Percentiles rank a stretch among this genome's conserved stretches.
Evolutionary conservation across 2,113 vertebrate species (phyloP).

Genomic region (Ictalurus punctatus): DNA sequence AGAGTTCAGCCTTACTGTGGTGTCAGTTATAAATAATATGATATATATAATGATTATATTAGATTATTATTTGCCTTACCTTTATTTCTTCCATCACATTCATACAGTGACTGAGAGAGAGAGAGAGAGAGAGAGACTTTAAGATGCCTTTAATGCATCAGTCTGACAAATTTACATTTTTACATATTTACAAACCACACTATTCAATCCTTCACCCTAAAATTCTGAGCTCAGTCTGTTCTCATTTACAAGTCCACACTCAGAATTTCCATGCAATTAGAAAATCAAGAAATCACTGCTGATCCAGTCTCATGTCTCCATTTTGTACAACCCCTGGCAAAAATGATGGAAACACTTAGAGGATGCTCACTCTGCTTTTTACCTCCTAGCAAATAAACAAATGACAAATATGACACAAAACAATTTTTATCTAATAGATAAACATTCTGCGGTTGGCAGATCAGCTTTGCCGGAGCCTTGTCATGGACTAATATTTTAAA

Average conservation of each 20-base stretch:
- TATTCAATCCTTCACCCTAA: neutral
- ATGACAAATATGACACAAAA: too few species aligned
- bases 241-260: neutral
- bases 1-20: too few species aligned
- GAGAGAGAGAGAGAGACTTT: neutral
- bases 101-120: neutral
- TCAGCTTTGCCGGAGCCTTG: too few species aligned
- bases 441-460: too few species aligned
- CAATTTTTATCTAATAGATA: too few species aligned
- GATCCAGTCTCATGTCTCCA: neutral
- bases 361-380: too few species aligned
- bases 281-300: neutral
- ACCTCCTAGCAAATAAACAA: too few species aligned
- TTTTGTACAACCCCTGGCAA: too few species aligned
- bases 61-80: neutral
- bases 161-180: neutral
- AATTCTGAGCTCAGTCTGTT: neutral
- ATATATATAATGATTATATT: neutral
- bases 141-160: neutral
- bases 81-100: constrained; percentile 17
- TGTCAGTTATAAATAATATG: too few species aligned
- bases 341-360: too few species aligned
- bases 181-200: neutral
- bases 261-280: neutral
- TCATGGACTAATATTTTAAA: too few species aligned